A percentile compares a stretch with the other conserved stretches of the same genome.
These are phyloP conservation scores for Festucalex cinctus DNA, from an alignment of 2,113 vertebrate species.

Conservation along the genomic window DNA sequence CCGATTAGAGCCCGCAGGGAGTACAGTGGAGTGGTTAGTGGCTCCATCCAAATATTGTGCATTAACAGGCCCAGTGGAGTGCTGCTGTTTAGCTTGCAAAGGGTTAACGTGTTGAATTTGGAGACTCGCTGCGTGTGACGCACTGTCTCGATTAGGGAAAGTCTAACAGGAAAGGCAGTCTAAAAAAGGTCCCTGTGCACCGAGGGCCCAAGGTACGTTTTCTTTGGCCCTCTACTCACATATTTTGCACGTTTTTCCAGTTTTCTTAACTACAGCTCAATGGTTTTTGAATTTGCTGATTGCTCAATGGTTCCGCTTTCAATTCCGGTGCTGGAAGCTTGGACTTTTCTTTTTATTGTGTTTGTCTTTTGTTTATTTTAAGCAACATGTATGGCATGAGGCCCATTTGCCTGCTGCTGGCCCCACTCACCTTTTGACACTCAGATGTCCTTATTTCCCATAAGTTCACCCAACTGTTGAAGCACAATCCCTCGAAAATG, in stretches of 20 bases:
- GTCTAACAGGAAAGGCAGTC: conserved; percentile 75
- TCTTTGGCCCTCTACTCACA: conserved; percentile 71
- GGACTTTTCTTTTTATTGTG: conserved; percentile 49
- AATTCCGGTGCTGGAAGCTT: conserved; percentile 54
- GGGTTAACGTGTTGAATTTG: conserved; percentile 65
- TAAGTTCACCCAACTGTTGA: conserved; percentile 25
- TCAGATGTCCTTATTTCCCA: conserved; percentile 30
- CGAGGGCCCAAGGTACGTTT: conserved; percentile 68
- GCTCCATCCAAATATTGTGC: conserved; percentile 54
- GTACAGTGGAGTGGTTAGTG: conserved; percentile 37
- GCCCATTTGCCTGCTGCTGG: conserved; percentile 19
- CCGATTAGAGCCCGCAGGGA: conserved; percentile 60
- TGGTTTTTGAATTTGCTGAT: conserved; percentile 69
- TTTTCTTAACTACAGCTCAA: conserved; percentile 67
- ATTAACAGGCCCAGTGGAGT: conserved; percentile 34
- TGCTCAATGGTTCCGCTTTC: conserved; percentile 57
- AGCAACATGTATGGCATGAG: conserved; percentile 32
- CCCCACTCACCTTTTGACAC: conserved; percentile 30
- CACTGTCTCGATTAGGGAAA: conserved; percentile 74
- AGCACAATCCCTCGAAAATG: conserved; percentile 28
- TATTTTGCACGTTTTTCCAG: conserved; percentile 77
- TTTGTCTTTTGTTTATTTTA: conserved; percentile 24
- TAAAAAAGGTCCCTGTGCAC: conserved; percentile 72
- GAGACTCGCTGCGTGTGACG: conserved; percentile 70
- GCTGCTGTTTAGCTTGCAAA: conserved; percentile 42